Evolutionary conservation across 2,888 invertebrate genomes (phyloP).

Genomic region (Eurytoma adleriae): DNA sequence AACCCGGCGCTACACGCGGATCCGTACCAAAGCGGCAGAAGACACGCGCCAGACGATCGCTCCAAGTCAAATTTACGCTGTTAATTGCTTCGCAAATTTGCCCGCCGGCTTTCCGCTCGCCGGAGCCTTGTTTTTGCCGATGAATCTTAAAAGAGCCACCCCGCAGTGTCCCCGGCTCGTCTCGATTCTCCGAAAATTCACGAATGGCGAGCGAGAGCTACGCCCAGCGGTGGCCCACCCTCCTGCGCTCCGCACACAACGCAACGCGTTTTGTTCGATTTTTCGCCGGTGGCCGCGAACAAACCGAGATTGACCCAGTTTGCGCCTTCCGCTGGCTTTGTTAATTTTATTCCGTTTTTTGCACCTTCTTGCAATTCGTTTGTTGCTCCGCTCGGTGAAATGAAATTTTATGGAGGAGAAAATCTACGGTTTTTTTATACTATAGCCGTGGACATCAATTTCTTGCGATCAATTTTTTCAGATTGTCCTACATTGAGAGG

Average conservation of each 20-base stretch:
- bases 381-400: no score
- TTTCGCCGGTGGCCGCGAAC: neutral
- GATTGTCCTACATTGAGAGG: no score
- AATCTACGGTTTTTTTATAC: no score
- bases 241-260: no score
- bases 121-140: neutral
- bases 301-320: constrained; percentile 31
- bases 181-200: no score
- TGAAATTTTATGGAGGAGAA: no score
- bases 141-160: constrained; percentile 12
- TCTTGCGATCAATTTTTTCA: no score
- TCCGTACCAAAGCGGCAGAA: no score
- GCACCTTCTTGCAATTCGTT: neutral
- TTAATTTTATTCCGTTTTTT: constrained; percentile 7
- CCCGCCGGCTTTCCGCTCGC: neutral
- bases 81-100: constrained; percentile 51
- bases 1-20: no score
- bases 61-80: constrained; percentile 47
- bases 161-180: neutral
- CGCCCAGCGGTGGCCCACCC: no score
- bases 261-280: constrained; percentile 3
- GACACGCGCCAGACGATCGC: constrained; percentile 6
- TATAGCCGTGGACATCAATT: no score
- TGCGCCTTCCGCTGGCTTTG: neutral
- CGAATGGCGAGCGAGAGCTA: no score